Evolutionary conservation across 2,797 vertebrate genomes (phyloP).

Genomic region (Phaenicophaeus curvirostris): DNA sequence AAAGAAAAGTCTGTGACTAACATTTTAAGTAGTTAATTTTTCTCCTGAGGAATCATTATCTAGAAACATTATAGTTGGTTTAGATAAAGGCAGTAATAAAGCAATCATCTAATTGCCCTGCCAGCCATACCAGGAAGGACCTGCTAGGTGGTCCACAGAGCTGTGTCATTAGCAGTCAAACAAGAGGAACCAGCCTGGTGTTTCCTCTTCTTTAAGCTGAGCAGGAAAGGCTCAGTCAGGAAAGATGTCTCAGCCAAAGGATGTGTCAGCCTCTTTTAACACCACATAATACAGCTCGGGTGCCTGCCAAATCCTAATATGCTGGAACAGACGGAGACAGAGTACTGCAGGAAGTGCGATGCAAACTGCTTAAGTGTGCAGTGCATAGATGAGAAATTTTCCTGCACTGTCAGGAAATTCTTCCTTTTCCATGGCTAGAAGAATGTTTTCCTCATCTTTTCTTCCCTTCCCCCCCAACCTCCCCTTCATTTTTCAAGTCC

Average conservation of each 20-base stretch:
- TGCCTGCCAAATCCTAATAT: background rate
- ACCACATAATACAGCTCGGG: constrained; percentile 14
- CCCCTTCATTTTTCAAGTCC: background rate
- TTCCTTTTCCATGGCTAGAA: background rate
- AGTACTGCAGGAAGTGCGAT: background rate
- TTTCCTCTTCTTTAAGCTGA: constrained; percentile 45
- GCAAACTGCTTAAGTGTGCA: background rate
- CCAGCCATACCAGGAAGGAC: background rate
- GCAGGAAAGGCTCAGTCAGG: background rate
- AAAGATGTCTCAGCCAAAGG: constrained; percentile 37
- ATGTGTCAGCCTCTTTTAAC: constrained; percentile 47
- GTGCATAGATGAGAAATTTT: background rate
- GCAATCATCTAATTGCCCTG: background rate
- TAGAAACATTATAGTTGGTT: background rate
- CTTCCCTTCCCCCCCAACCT: fast-evolving
- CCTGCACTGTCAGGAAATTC: background rate
- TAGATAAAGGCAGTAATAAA: background rate
- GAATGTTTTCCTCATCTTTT: background rate
- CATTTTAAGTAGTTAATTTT: background rate
- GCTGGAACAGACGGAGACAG: constrained; percentile 35
- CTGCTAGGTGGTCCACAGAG: background rate
- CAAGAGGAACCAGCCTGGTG: constrained; percentile 26
- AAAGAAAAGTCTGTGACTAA: background rate
- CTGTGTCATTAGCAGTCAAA: constrained; percentile 41
- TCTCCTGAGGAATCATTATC: background rate